Evolutionary conservation across 2,797 vertebrate genomes (phyloP).

Genomic region (Euthynnus affinis): DNA sequence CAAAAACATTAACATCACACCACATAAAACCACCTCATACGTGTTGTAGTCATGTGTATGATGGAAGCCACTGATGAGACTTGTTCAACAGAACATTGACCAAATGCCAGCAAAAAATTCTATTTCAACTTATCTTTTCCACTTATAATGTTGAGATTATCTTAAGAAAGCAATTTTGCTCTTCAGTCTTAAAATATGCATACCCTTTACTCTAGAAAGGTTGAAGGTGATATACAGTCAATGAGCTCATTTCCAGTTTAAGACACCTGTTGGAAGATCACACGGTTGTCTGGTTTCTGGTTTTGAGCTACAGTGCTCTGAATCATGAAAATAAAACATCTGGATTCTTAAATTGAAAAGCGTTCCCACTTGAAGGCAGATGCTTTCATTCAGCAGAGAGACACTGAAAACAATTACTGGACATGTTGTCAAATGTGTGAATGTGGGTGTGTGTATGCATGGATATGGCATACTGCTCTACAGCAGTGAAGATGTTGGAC

Average conservation of each 20-base stretch:
- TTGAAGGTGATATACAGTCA: too few species aligned
- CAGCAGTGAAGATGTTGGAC: neutral
- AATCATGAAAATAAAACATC: neutral
- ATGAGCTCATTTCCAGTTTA: neutral
- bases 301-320: neutral
- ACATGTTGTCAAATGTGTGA: constrained; percentile 30
- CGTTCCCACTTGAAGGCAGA: neutral
- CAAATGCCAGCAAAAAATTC: neutral
- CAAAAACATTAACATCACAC: too few species aligned
- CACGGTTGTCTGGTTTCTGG: neutral
- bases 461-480: neutral
- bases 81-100: neutral
- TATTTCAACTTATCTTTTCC: neutral
- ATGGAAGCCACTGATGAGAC: neutral
- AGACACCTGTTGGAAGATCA: neutral
- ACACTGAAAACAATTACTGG: constrained; percentile 1
- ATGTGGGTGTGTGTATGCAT: neutral
- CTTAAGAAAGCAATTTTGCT: neutral
- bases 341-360: neutral
- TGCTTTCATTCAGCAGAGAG: neutral
- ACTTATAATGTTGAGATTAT: neutral
- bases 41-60: too few species aligned
- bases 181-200: too few species aligned
- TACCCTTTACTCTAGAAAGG: too few species aligned
- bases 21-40: too few species aligned